Base-by-base conservation (phyloP, 2,797 vertebrate genomes). In the Chaetodon trifasciatus region DNA sequence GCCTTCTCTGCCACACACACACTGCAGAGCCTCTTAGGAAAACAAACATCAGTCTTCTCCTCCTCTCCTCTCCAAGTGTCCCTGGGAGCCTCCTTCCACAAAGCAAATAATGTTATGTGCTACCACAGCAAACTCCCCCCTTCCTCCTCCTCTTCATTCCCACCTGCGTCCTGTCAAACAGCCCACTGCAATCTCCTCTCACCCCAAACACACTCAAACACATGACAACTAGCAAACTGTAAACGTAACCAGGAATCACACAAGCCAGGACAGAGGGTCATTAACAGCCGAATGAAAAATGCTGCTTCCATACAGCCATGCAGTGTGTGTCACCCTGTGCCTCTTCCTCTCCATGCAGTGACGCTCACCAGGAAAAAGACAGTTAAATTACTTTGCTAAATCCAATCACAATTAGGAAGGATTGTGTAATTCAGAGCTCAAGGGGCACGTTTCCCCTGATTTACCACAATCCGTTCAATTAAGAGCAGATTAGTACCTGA, bases 401-500 rank as follows among this genome's bases (percentile, higher is more conserved):
- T 88, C 80, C 90, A 92, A 91, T 90, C 89, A 93, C 90, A 92
- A 91, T 93, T 90, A 92, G 86, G 82, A 81, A 73, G 82, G 85
- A 78, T 86, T 88, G 89, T 90, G 89, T 90, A 92, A 93, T 91
- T 90, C 81, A 87, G 85, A 84, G 88, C 93, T 92, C 92, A 80
- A 74, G 91, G 89, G 89, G 91, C 78, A 83, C 68, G 57, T 89
- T 90, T 88, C 78, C 84, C 76, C 84, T 78, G 79, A 82, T 94
- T 95, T 92, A 94, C 84, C 81, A 86, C 92, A 89, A 90, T 91
- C 86, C 84, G 69, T 91, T 95, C 92, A 93, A 94, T 94, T 93
- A 95, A 92, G 84, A 79, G 75, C 79, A 94, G 92, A 94, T 94
- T 94, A 96, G 86, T 85, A 93, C 93, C 94, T 90, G 84, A 81